These are phyloP conservation scores for Mesorhabditis belari DNA, from an alignment of 2,888 invertebrate species.

Conservation along the genomic window DNA sequence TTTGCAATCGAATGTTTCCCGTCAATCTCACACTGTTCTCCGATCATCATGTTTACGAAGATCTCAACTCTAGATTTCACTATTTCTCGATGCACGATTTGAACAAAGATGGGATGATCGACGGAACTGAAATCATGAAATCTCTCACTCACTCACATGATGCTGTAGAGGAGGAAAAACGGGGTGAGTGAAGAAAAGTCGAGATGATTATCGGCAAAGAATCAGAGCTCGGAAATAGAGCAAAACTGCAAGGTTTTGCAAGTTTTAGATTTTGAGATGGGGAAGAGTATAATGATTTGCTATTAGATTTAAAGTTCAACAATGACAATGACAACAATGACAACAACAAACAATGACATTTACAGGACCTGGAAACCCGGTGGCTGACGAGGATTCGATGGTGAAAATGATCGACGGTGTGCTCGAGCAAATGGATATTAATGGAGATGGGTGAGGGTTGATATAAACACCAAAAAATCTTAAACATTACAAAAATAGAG, in stretches of 20 bases:
- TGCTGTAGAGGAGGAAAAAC: conserved; percentile 9
- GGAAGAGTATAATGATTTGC: not conserved
- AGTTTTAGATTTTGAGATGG: not conserved
- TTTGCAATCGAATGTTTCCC: too few relatives aligned
- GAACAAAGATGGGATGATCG: conserved; percentile 85
- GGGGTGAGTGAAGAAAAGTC: too few relatives aligned
- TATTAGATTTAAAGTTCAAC: not conserved
- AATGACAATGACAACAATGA: too few relatives aligned
- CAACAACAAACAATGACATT: not conserved
- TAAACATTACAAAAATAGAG: too few relatives aligned
- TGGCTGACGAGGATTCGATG: conserved; percentile 23
- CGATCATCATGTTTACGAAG: not conserved
- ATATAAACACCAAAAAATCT: too few relatives aligned
- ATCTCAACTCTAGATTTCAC: conserved; percentile 66
- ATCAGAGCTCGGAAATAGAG: not conserved
- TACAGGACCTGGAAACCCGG: conserved; percentile 13
- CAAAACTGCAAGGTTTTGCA: not conserved
- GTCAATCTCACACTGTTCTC: not conserved
- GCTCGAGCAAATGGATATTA: conserved; percentile 70
- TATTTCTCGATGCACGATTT: conserved; percentile 97
- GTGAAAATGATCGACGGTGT: conserved; percentile 30
- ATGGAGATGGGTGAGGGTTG: conserved; percentile 80
- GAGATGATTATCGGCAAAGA: not conserved
- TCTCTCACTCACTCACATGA: conserved; percentile 70
- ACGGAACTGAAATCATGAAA: conserved; percentile 88